These are phyloP conservation scores for Drosophila subquinaria DNA, from an alignment of 2,888 invertebrate genomes.

Conservation along the genomic window DNA sequence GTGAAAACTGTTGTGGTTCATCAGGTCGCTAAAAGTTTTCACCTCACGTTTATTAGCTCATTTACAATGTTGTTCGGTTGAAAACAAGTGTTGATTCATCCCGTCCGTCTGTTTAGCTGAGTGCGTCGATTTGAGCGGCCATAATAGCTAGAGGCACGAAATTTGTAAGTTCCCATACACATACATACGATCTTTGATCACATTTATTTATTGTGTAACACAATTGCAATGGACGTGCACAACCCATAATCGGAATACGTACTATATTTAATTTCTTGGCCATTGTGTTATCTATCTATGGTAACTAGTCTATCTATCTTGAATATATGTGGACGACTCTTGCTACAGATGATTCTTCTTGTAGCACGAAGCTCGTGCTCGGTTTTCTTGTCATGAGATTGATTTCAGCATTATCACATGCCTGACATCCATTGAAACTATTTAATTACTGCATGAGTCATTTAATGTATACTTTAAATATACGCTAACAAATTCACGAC, in stretches of 20 bases:
- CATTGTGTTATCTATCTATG: background rate
- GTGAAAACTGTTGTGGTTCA: constrained; percentile 6
- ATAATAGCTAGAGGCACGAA: background rate
- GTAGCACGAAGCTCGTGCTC: background rate
- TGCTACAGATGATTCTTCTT: background rate
- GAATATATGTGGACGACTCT: background rate
- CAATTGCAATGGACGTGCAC: background rate
- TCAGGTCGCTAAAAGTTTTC: constrained; percentile 6
- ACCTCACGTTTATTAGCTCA: constrained; percentile 3
- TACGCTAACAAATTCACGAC: constrained; percentile 10
- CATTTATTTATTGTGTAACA: background rate
- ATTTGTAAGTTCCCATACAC: constrained; percentile 3
- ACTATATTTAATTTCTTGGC: background rate
- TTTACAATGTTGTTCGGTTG: background rate
- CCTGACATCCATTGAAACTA: background rate
- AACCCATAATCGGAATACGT: background rate
- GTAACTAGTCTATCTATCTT: background rate
- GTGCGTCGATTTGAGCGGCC: background rate
- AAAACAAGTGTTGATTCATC: background rate
- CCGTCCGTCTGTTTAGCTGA: background rate
- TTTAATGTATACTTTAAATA: constrained; percentile 3
- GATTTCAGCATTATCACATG: constrained; percentile 6
- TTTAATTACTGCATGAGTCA: constrained; percentile 1
- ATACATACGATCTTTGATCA: background rate
- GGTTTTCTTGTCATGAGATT: constrained; percentile 1